A percentile compares a stretch with the other conserved stretches of the same genome.
phyloP scores from a whole-genome alignment of 2,888 invertebrate genomes.

The Dascillus cervinus region DNA sequence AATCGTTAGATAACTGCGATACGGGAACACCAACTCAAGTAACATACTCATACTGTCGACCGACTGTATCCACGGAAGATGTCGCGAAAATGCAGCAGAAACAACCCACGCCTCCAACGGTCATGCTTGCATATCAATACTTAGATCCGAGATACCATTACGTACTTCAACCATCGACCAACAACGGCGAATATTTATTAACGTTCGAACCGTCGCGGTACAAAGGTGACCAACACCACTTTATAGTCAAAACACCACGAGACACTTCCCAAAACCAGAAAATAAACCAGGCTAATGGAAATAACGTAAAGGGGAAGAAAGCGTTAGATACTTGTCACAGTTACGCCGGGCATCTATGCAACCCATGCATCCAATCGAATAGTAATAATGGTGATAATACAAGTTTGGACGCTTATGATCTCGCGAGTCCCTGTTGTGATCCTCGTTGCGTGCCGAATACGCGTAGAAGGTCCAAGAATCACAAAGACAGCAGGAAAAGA shows the following conservation, averaged over 20 bases:
- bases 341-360: constrained; percentile 54
- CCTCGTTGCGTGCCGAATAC: constrained; percentile 73
- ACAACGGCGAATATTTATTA: constrained; percentile 63
- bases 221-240: constrained; percentile 54
- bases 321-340: constrained; percentile 30
- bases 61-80: constrained; percentile 77
- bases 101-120: constrained; percentile 32
- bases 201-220: constrained; percentile 62
- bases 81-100: constrained; percentile 45
- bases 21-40: constrained; percentile 46
- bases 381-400: constrained; percentile 62
- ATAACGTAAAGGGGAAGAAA: constrained; percentile 25
- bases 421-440: constrained; percentile 81
- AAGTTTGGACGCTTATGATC: constrained; percentile 77
- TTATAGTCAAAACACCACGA: constrained; percentile 54
- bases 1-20: constrained; percentile 47
- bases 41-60: constrained; percentile 56
- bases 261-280: constrained; percentile 35
- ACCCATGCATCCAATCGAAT: constrained; percentile 60
- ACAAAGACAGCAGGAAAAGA: constrained; percentile 52
- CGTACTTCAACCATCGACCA: constrained; percentile 57
- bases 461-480: constrained; percentile 45
- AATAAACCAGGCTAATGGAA: constrained; percentile 25
- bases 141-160: constrained; percentile 66
- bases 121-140: constrained; percentile 48